These are phyloP conservation scores for Mellilla xanthometata DNA, from an alignment of 2,888 invertebrate species.

Conservation along the genomic window DNA sequence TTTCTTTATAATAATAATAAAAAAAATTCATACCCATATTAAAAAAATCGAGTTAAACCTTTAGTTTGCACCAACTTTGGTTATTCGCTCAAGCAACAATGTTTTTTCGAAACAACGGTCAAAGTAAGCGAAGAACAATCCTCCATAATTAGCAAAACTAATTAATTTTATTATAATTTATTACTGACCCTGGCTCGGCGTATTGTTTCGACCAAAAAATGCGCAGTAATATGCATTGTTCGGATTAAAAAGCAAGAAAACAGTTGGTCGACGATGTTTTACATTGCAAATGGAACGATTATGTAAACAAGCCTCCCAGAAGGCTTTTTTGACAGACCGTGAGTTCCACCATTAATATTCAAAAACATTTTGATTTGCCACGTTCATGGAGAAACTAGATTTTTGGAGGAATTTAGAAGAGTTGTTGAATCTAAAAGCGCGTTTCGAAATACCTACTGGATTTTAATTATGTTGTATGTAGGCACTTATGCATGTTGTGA, in stretches of 20 bases:
- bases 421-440: too few species aligned
- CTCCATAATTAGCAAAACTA: slow-evolving; percentile 25
- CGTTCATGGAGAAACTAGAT: neutral
- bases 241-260: slow-evolving; percentile 59
- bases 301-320: slow-evolving; percentile 72
- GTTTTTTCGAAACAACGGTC: neutral
- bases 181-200: slow-evolving; percentile 34
- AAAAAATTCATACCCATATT: too few species aligned
- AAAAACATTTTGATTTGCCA: slow-evolving; percentile 58
- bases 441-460: too few species aligned
- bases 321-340: slow-evolving; percentile 67
- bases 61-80: too few species aligned
- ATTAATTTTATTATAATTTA: slow-evolving; percentile 52
- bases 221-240: slow-evolving; percentile 24
- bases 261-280: slow-evolving; percentile 64
- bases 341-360: slow-evolving; percentile 58
- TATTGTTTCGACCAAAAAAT: slow-evolving; percentile 43
- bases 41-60: too few species aligned
- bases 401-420: neutral
- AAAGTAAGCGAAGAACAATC: slow-evolving; percentile 3
- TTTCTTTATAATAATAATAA: too few species aligned
- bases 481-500: too few species aligned
- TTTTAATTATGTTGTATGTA: too few species aligned
- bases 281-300: slow-evolving; percentile 79
- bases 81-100: too few species aligned